Base-by-base conservation (phyloP, 2,797 vertebrate species). In the Sebastes trivittatus region DNA sequence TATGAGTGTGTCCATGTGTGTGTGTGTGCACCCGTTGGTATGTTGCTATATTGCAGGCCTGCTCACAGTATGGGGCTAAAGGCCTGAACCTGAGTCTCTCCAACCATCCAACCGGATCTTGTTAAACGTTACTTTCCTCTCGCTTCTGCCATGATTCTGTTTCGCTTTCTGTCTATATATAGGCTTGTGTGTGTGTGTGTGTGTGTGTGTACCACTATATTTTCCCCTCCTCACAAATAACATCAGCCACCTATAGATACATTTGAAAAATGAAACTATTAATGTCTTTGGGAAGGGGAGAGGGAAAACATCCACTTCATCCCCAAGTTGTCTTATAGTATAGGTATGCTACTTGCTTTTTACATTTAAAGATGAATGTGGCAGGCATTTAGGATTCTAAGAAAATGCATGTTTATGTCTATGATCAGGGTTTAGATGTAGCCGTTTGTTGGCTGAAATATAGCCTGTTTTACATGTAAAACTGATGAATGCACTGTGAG, bases 51-150 rank as follows among this genome's bases (percentile, higher is more conserved):
- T 72, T 62, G 59, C 36, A 29, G 25, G 56, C 56, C 27, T 58
- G 54, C 74, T 75, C 78, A 67, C 87, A 81, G 86, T 70, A 56
- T 79, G 77, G 32, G 49, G n/a, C 75, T 74, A 52, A 66, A 46
- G 65, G 59, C 63, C 25, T 68, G 54, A 74, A 59, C 78, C 71
- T 49, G 62, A 74, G 56, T 54, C 25, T 72, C 11, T 64, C 29
- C 27, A 54, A 56, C 60, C 16, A 36, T 70, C 67, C 52, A 80
- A 32, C 61, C 9, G 8, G 23, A 71, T 71, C 60, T 63, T 54
- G 59, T 85, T 72, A 75, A 87, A 78, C 30, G 54, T 18, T 13
- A 29, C 1, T 72, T 69, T 52, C 38, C 13, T 63, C 58, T 62
- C 18, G 27, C 36, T 63, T 56, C 34, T 73, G 16, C 4, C 29